Evolutionary conservation across 37 sponge, comb jelly and placozoan species (phyloP).

Genomic region (Corticium candelabrum): DNA sequence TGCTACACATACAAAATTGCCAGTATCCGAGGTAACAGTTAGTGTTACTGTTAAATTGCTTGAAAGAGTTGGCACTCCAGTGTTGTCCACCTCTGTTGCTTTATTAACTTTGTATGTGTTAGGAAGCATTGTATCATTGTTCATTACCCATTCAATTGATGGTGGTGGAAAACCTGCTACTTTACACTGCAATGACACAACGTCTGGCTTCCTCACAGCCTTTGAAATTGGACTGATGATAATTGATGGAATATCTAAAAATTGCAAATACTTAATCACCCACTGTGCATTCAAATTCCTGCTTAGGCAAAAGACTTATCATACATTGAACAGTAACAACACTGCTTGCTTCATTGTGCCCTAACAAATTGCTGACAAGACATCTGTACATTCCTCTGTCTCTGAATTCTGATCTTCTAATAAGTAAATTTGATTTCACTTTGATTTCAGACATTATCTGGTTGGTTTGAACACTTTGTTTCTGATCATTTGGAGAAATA

Average conservation of each 20-base stretch:
- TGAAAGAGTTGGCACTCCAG: not conserved
- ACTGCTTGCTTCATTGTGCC: not conserved
- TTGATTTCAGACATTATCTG: not conserved
- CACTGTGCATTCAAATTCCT: too few species aligned
- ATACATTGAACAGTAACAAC: not conserved
- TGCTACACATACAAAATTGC: conserved; percentile 35
- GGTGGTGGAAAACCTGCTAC: conserved; percentile 20
- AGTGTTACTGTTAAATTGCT: conserved; percentile 19
- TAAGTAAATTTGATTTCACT: not conserved
- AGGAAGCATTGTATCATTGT: conserved; percentile 24
- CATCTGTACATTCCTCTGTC: conserved; percentile 57
- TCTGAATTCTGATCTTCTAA: not conserved
- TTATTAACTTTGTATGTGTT: not conserved
- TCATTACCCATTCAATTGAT: conserved; percentile 19
- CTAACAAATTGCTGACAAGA: conserved; percentile 44
- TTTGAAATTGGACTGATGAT: conserved; percentile 1
- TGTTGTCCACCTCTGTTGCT: not conserved
- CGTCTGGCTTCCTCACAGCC: conserved; percentile 11
- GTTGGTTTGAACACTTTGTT: too few species aligned
- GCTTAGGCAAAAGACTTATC: not conserved
- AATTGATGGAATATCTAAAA: conserved; percentile 36
- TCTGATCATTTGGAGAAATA: too few species aligned
- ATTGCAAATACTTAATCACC: too few species aligned
- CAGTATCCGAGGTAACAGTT: conserved; percentile 30
- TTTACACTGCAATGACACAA: conserved; percentile 11